These are phyloP conservation scores for Limnephilus rhombicus DNA, from an alignment of 2,888 invertebrate genomes.

Conservation along the genomic window DNA sequence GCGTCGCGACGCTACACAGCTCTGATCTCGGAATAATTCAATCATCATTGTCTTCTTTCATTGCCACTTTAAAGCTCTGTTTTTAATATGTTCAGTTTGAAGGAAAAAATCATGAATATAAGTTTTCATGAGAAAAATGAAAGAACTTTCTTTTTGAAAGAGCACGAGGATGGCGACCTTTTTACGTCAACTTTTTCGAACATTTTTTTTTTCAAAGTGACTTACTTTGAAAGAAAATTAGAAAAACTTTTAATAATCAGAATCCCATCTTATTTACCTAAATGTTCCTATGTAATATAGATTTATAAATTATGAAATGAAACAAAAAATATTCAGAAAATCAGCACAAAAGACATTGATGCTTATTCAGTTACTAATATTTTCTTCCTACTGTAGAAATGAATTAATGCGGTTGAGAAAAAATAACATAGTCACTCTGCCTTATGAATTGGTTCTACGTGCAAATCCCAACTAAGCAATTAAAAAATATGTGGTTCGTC, in stretches of 20 bases:
- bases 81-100: constrained; percentile 18
- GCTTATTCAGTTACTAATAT: no score
- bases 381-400: not conserved
- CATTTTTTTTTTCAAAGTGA: not conserved
- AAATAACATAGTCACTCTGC: not conserved
- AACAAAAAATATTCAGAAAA: no score
- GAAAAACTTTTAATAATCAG: not conserved
- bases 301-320: no score
- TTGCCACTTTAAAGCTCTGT: not conserved
- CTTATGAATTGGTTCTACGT: not conserved
- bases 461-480: not conserved
- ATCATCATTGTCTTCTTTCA: constrained; percentile 25
- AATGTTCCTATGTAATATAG: not conserved
- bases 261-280: not conserved
- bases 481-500: not conserved
- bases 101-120: not conserved
- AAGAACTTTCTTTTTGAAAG: not conserved
- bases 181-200: not conserved
- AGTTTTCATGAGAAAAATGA: not conserved
- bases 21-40: constrained; percentile 26
- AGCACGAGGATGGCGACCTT: not conserved
- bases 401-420: not conserved
- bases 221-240: not conserved
- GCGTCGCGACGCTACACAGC: not conserved
- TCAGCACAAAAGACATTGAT: no score